Conservation (phyloP, 2,888 invertebrate species). For the Artemia sinica region DNA sequence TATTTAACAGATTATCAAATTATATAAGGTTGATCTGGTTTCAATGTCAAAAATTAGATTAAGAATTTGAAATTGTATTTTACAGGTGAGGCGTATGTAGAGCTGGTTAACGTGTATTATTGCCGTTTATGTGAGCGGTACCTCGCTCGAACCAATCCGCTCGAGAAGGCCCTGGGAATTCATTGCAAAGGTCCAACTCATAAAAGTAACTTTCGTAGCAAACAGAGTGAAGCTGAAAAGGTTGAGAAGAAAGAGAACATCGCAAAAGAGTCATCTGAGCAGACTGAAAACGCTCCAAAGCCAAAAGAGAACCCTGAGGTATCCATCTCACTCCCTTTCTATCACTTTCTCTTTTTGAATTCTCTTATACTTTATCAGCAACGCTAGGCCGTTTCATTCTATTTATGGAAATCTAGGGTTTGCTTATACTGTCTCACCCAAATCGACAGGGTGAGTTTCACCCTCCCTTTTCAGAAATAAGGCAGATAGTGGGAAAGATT, state of each 20-base stretch:
- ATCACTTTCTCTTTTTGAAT: too few relatives aligned
- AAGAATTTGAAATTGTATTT: conserved; percentile 14
- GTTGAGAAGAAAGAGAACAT: not conserved
- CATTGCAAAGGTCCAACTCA: conserved; percentile 17
- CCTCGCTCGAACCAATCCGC: conserved; percentile 38
- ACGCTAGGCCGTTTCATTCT: too few relatives aligned
- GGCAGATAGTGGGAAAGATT: too few relatives aligned
- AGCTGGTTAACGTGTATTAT: conserved; percentile 56
- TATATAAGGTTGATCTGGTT: too few relatives aligned
- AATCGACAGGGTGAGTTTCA: too few relatives aligned
- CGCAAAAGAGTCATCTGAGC: not conserved
- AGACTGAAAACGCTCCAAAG: not conserved
- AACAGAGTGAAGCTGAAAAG: conserved; percentile 15
- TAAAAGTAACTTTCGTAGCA: conserved; percentile 7
- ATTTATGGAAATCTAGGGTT: too few relatives aligned
- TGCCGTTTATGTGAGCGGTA: conserved; percentile 63
- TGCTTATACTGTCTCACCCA: too few relatives aligned
- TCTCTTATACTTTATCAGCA: too few relatives aligned
- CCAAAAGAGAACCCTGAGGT: not conserved
- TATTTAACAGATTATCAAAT: too few relatives aligned
- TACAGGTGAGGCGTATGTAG: conserved; percentile 49
- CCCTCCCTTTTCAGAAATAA: too few relatives aligned
- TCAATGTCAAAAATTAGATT: too few relatives aligned
- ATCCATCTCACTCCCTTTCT: too few relatives aligned
- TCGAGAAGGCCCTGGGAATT: conserved; percentile 18